phyloP scores from a whole-genome alignment of 2,888 invertebrate species.

The Chrysolina americana region DNA sequence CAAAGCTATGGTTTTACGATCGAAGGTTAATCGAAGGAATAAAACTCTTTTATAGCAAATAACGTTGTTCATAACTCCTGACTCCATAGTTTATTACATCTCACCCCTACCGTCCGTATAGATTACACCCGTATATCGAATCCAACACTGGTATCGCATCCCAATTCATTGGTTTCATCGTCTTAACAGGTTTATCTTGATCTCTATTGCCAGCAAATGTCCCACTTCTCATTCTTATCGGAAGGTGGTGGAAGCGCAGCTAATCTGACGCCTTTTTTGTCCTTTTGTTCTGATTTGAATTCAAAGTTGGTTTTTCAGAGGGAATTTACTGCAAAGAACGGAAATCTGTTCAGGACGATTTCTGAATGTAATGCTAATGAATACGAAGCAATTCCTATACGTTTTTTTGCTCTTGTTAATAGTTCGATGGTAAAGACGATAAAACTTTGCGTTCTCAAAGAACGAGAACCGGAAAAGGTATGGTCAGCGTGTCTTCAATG shows the following conservation, averaged over 20 bases:
- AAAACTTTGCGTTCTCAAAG: no score
- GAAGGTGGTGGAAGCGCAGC: constrained; percentile 14
- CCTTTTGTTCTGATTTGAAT: constrained; percentile 13
- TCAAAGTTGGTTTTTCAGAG: constrained; percentile 9
- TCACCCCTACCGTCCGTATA: constrained; percentile 23
- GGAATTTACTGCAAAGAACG: background rate
- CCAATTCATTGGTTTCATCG: constrained; percentile 61
- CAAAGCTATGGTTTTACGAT: background rate
- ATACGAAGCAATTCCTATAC: background rate
- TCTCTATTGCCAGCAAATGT: constrained; percentile 51
- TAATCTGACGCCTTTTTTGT: constrained; percentile 22
- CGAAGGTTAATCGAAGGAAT: background rate
- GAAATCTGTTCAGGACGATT: constrained; percentile 15
- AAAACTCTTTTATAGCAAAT: constrained; percentile 7
- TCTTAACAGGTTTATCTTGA: constrained; percentile 57
- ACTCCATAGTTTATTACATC: constrained; percentile 1
- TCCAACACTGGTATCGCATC: constrained; percentile 58
- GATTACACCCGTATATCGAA: constrained; percentile 57
- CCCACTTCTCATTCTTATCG: constrained; percentile 56
- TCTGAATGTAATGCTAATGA: constrained; percentile 16
- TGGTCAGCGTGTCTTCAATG: no score
- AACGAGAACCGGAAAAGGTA: no score
- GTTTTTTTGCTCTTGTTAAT: background rate
- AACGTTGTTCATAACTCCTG: constrained; percentile 9
- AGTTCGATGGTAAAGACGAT: background rate